Evolutionary conservation across 2,113 vertebrate genomes (phyloP), one percentile per base, ranked within the genome.

Genomic region (Pyxicephalus adspersus): DNA sequence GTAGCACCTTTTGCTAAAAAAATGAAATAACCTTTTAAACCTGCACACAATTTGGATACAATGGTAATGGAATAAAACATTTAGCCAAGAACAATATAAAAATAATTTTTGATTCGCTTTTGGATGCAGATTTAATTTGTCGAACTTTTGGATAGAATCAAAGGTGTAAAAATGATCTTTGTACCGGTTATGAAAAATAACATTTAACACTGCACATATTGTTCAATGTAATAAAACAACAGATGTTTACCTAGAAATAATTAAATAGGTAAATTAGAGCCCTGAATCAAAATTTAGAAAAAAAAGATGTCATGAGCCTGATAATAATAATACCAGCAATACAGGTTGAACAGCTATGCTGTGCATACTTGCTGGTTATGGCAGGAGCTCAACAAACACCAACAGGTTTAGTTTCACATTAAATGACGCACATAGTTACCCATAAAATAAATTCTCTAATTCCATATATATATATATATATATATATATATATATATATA

Each of bases 1-100:
- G 22, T 31, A 78, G 64, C 29, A 67, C 28, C 79, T 64, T 64
- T 60, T 31, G 38, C 3, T 8, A 9, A 45, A 77, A 77, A 26
- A 63, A 65, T 23, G 31, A 58, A 60, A 50, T 20, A 74, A 54
- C 68, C 68, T 73, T 26, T 81, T 51, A 15, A 73, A 57, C 54
- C 8, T 72, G 18, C 54, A 19, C n/a, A 29, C 0, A 55, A 72
- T 81, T 81, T 64, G 68, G 60, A 64, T 28, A 74, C 9, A 34
- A n/a, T 51, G 38, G 23, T 54, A 64, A 51, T 5, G 23, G 15
- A 57, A 55, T 72, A 81, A 74, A 81, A 64, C 11, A 73, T 73
- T 64, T 73, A 55, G 79, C 79, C 79, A 81, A 64, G 64, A 73
- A 45, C 58, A 54, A 64, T 81, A 19, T 54, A 81, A 81, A 81